phyloP scores from a whole-genome alignment of 2,113 vertebrate genomes.

The Melanerpes formicivorus region DNA sequence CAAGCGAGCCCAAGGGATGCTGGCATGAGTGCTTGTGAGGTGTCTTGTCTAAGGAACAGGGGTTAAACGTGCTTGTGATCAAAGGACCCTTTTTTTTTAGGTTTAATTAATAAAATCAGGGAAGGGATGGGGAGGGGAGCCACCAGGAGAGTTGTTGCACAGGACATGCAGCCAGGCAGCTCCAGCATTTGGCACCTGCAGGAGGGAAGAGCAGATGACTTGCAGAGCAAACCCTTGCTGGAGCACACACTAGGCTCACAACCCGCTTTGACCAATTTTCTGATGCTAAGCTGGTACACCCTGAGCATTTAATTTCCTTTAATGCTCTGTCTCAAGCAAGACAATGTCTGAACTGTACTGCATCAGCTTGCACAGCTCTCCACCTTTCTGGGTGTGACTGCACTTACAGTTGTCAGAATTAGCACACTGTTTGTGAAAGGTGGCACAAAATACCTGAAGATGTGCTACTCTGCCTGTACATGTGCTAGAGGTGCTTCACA shows the following conservation, averaged over 20 bases:
- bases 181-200: not conserved
- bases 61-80: slow-evolving; percentile 20
- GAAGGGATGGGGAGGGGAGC: not conserved
- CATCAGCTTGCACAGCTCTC: not conserved
- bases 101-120: slow-evolving; percentile 32
- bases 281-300: not conserved
- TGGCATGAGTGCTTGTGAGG: not conserved
- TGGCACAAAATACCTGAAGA: not conserved
- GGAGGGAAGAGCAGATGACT: not conserved
- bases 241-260: not conserved
- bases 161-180: slow-evolving; percentile 31
- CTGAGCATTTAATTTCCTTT: not conserved
- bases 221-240: not conserved
- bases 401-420: not conserved
- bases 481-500: not conserved
- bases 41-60: not conserved
- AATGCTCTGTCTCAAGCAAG: not conserved
- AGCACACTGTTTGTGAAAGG: not conserved
- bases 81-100: slow-evolving; percentile 7
- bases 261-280: not conserved
- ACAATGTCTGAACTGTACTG: not conserved
- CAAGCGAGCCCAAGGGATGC: not conserved
- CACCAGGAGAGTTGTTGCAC: not conserved
- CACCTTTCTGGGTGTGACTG: not conserved
- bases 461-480: not conserved